A percentile compares a stretch with the other conserved stretches of the same genome.
phyloP scores from a whole-genome alignment of 2,888 invertebrate genomes.

The Byasa hedistus region DNA sequence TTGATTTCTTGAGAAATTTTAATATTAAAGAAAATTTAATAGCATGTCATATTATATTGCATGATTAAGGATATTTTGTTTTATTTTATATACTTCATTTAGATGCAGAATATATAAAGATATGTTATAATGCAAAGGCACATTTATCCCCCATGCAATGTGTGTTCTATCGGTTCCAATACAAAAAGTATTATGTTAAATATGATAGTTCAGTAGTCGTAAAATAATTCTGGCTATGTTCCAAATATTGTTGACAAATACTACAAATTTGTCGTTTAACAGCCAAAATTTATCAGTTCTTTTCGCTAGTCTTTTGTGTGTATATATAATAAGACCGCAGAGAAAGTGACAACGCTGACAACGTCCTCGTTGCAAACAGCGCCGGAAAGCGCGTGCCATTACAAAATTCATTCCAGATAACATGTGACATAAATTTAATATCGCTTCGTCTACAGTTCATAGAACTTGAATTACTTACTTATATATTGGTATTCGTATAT shows the following conservation, averaged over 20 bases:
- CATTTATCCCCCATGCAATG: no score
- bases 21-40: not conserved
- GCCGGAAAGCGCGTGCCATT: constrained; percentile 65
- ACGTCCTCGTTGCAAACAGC: constrained; percentile 32
- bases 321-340: not conserved
- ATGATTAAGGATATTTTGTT: not conserved
- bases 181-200: no score
- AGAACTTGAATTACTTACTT: constrained; percentile 62
- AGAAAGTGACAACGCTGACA: constrained; percentile 7
- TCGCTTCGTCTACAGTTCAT: constrained; percentile 64
- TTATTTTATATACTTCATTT: not conserved
- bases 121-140: no score
- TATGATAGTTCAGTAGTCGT: no score
- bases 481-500: constrained; percentile 42
- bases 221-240: no score
- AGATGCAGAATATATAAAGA: not conserved
- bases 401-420: constrained; percentile 70
- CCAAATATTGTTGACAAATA: not conserved
- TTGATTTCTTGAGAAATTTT: no score
- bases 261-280: not conserved
- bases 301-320: not conserved
- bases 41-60: not conserved
- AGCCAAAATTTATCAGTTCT: not conserved
- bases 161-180: no score
- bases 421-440: constrained; percentile 71